Evolutionary conservation across 1,140 invertebrate genomes (phyloP).

Genomic region (Doryteuthis pealeii): DNA sequence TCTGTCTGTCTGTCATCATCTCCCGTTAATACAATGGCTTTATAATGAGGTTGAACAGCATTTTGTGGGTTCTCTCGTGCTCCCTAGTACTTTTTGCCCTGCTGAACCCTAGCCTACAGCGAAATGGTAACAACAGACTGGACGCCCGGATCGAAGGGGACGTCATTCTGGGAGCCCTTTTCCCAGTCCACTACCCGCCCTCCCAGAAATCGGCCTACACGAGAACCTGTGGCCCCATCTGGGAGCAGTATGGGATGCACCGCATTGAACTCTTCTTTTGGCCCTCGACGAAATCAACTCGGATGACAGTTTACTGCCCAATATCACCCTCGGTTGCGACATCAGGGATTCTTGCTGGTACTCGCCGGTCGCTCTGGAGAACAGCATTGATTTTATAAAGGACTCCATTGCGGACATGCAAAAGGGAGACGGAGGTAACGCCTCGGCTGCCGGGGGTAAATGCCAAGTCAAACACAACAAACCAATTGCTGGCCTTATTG

Average conservation of each 20-base stretch:
- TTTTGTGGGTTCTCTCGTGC: neutral
- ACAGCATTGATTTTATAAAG: constrained; percentile 75
- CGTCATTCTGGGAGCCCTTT: constrained; percentile 74
- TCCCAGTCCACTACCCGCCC: constrained; percentile 74
- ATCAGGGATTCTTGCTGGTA: constrained; percentile 83
- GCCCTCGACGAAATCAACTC: constrained; percentile 66
- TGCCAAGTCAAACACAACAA: constrained; percentile 38
- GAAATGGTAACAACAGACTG: constrained; percentile 43
- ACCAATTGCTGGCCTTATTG: constrained; percentile 70
- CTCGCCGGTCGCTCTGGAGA: constrained; percentile 75
- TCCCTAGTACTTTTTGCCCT: neutral
- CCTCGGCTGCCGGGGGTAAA: constrained; percentile 22
- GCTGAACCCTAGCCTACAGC: neutral
- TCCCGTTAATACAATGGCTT: neutral
- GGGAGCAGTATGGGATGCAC: constrained; percentile 80
- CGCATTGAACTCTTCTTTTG: constrained; percentile 71
- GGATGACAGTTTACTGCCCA: constrained; percentile 60
- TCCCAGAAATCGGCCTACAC: constrained; percentile 43
- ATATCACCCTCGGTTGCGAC: constrained; percentile 74
- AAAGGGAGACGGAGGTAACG: constrained; percentile 17
- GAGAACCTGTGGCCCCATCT: constrained; percentile 54
- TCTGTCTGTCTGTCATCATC: neutral
- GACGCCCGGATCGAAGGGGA: constrained; percentile 66
- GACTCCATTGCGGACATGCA: constrained; percentile 64
- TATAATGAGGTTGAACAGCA: neutral